A percentile compares a stretch with the other conserved stretches of the same genome.
Conservation (phyloP, 2,113 vertebrate species). For the Eclectus roratus region DNA sequence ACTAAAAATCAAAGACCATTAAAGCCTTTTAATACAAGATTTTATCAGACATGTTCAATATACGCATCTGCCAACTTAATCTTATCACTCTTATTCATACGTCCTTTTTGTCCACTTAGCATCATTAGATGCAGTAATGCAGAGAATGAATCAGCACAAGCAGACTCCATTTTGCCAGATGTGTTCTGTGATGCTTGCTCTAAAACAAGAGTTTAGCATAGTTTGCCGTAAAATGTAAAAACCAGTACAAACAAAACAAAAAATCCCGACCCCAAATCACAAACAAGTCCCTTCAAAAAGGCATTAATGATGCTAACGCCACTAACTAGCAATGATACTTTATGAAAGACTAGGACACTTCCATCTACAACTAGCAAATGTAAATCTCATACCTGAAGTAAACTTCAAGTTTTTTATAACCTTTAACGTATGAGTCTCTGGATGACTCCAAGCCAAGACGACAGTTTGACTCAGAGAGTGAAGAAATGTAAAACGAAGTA, state of each 20-base stretch:
- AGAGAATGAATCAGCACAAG: slow-evolving; percentile 61
- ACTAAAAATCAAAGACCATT: slow-evolving; percentile 64
- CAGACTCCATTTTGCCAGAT: slow-evolving; percentile 15
- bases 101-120: slow-evolving; percentile 58
- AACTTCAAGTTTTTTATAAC: background rate
- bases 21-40: slow-evolving; percentile 67
- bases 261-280: background rate
- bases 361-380: background rate
- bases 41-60: slow-evolving; percentile 68
- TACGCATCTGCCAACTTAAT: slow-evolving; percentile 66
- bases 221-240: slow-evolving; percentile 11
- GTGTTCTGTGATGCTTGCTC: slow-evolving; percentile 11
- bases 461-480: background rate
- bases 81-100: slow-evolving; percentile 54
- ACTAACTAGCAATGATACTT: background rate
- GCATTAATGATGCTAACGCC: background rate
- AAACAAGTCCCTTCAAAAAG: background rate
- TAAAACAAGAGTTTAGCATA: background rate
- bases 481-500: background rate
- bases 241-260: background rate
- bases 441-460: background rate
- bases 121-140: slow-evolving; percentile 28
- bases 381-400: background rate
- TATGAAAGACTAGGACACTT: background rate
- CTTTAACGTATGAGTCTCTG: rapidly evolving